Conservation (phyloP, 1,140 invertebrate species). For the Anastrepha obliqua region DNA sequence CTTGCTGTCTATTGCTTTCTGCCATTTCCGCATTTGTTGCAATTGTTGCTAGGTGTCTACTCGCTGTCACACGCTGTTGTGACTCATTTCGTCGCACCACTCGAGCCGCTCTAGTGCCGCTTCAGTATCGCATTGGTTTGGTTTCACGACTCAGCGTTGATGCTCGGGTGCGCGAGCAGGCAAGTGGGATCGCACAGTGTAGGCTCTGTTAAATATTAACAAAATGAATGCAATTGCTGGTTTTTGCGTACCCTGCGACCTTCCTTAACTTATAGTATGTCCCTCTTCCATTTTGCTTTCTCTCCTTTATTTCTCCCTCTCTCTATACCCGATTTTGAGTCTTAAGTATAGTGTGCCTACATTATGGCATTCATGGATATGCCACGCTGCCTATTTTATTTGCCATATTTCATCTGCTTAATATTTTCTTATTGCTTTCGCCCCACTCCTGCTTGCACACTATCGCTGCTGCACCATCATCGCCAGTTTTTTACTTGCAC, state of each 20-base stretch:
- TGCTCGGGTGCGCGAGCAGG: neutral
- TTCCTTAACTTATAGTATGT: neutral
- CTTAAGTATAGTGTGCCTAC: neutral
- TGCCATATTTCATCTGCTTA: conserved; percentile 43
- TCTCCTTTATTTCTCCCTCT: neutral
- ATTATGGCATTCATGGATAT: too few relatives aligned
- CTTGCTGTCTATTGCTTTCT: neutral
- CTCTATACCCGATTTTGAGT: neutral
- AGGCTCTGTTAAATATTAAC: conserved; percentile 41
- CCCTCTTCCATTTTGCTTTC: neutral
- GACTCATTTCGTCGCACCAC: conserved; percentile 1
- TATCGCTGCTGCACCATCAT: neutral
- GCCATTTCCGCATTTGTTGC: neutral
- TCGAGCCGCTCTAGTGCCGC: neutral
- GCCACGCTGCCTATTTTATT: neutral
- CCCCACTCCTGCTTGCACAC: neutral
- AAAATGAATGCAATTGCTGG: neutral
- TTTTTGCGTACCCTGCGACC: neutral
- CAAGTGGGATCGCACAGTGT: neutral
- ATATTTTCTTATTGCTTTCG: conserved; percentile 33
- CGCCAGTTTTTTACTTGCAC: neutral
- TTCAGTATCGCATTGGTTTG: neutral
- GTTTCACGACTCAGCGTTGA: neutral
- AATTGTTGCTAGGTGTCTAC: conserved; percentile 31
- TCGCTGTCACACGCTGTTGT: conserved; percentile 47